Evolutionary conservation across 1,140 invertebrate species (phyloP).

Genomic region (Dinothrombium tinctorium): DNA sequence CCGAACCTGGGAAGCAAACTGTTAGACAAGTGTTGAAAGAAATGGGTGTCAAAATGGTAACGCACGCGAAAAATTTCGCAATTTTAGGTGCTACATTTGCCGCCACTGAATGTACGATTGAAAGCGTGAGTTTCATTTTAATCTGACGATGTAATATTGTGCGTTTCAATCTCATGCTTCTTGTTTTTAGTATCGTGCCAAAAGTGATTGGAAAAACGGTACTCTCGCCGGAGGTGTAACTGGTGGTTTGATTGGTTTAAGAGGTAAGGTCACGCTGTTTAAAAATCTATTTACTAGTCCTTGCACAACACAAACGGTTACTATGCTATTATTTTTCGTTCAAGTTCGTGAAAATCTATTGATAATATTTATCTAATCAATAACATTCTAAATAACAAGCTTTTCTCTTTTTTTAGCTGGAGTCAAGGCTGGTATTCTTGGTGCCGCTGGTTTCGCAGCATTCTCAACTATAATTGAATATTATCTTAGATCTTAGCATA

Average conservation of each 20-base stretch:
- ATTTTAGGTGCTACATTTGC: conserved; percentile 77
- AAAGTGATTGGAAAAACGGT: conserved; percentile 56
- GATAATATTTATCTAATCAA: too few species aligned
- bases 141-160: conserved; percentile 2
- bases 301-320: too few species aligned
- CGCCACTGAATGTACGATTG: conserved; percentile 70
- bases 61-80: conserved; percentile 95
- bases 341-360: too few species aligned
- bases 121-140: conserved; percentile 36
- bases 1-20: conserved; percentile 52
- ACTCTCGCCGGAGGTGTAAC: neutral
- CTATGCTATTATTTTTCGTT: too few species aligned
- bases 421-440: conserved; percentile 66
- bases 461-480: conserved; percentile 89
- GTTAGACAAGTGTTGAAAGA: conserved; percentile 60
- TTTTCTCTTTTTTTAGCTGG: too few species aligned
- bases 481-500: conserved; percentile 48
- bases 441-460: conserved; percentile 78
- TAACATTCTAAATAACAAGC: too few species aligned
- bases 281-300: too few species aligned
- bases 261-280: too few species aligned
- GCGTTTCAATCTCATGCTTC: conserved; percentile 11
- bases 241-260: conserved; percentile 67
- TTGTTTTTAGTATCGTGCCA: conserved; percentile 49
- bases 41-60: conserved; percentile 66